Base-by-base conservation (phyloP, 2,888 invertebrate species). In the Herminia tarsipennalis region DNA sequence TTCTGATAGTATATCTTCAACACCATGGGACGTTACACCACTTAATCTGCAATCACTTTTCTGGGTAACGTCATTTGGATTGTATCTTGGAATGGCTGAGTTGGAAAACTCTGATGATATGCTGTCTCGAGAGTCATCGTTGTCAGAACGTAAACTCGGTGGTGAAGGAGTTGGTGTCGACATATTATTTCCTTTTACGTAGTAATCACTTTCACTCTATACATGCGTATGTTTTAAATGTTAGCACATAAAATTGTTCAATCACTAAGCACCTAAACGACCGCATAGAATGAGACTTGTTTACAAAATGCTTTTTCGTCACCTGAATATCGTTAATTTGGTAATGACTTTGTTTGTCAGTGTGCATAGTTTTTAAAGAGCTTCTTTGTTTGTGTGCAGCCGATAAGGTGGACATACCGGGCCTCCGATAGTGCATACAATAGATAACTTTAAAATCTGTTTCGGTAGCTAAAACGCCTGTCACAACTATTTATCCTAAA, bases 251-350 rank as follows among this genome's bases (percentile, higher is more conserved):
- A 27, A 57, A 43, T 51, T 44, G 14, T 51, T 57, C 56, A 73
- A 73, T 70, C 67, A 79, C 73, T 62, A 64, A 70, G 54, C 72
- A 76, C 71, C 67, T 70, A 79, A 55, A 74, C 86, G 86, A 83
- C 90, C 78, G 83, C 66, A 71, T 78, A 46, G 78, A 77, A 71
- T 78, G 83, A 82, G 73, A 54, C 74, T 86, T 88, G 83, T 91
- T 88, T 85, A 89, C 88, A 78, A 88, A 89, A 88, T 89, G 86
- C 75, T 83, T 86, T 88, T 86, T 86, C 78, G 83, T 86, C 83
- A 89, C 88, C 88, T 88, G 85, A 72, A 76, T 78, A 72, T 82
- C 80, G 86, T 89, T 88, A 88, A 90, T 90, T 89, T 86, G 79
- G 83, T 90, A 91, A 90, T 90, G 87, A 84, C 81, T 83, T 82